These are phyloP conservation scores for Corythucha ciliata DNA, from an alignment of 2,888 invertebrate genomes.

Conservation along the genomic window DNA sequence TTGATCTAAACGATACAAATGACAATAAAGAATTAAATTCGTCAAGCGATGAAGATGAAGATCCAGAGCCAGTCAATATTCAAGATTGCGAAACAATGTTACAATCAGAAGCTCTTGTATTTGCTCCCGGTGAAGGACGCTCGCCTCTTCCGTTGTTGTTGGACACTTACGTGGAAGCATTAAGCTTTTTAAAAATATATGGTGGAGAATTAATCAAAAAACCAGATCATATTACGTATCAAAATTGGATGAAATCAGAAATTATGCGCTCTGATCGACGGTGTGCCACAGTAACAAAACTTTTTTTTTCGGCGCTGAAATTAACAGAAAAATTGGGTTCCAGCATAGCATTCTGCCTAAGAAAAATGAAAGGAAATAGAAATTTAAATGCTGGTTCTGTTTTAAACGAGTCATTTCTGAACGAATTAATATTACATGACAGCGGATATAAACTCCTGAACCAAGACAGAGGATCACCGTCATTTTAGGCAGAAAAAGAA, in stretches of 20 bases:
- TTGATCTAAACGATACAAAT: not conserved
- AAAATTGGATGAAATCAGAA: too few relatives aligned
- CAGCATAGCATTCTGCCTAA: slow-evolving; percentile 7
- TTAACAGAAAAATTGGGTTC: slow-evolving; percentile 9
- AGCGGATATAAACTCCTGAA: slow-evolving; percentile 5
- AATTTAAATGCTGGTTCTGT: too few relatives aligned
- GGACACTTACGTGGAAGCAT: slow-evolving; percentile 15
- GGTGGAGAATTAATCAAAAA: too few relatives aligned
- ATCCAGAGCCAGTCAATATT: slow-evolving; percentile 15
- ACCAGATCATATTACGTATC: too few relatives aligned
- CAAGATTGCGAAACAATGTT: not conserved
- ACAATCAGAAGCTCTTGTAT: slow-evolving; percentile 14
- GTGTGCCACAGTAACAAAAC: not conserved
- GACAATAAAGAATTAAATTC: not conserved
- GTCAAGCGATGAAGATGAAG: slow-evolving; percentile 2
- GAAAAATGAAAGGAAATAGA: slow-evolving; percentile 14
- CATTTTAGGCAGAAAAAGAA: slow-evolving; percentile 35
- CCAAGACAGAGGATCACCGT: slow-evolving; percentile 22
- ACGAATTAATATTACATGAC: too few relatives aligned
- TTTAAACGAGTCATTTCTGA: too few relatives aligned
- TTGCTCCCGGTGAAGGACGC: slow-evolving; percentile 21
- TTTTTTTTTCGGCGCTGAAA: slow-evolving; percentile 10
- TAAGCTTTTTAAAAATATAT: slow-evolving; percentile 23
- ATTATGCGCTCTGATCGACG: slow-evolving; percentile 13
- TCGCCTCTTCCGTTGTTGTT: slow-evolving; percentile 17